A percentile compares a stretch with the other conserved stretches of the same genome.
Evolutionary conservation across 2,113 vertebrate genomes (phyloP).

Genomic region (Callipepla squamata): DNA sequence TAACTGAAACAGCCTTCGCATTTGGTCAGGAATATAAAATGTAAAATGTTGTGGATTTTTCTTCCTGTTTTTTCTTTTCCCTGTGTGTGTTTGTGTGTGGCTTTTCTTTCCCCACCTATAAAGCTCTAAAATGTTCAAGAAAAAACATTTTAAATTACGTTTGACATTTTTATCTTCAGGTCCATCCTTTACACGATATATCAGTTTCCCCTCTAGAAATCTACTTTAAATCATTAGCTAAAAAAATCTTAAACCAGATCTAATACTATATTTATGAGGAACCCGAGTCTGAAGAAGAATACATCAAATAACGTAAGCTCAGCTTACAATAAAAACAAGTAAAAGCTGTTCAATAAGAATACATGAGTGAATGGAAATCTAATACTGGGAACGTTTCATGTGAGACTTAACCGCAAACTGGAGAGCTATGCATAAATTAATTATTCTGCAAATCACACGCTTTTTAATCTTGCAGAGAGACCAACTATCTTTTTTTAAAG

Average conservation of each 20-base stretch:
- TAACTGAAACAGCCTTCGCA: neutral
- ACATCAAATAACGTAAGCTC: neutral
- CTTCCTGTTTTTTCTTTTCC: too few species aligned
- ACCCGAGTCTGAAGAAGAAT: neutral
- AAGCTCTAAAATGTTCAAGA: neutral
- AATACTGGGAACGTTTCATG: neutral
- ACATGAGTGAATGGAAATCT: neutral
- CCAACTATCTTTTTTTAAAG: neutral
- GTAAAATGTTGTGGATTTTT: neutral
- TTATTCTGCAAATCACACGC: neutral
- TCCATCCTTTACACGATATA: neutral
- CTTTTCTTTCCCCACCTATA: neutral
- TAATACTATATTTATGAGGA: neutral
- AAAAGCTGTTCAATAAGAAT: slow-evolving; percentile 3
- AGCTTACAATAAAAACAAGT: slow-evolving; percentile 14
- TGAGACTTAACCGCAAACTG: slow-evolving; percentile 24
- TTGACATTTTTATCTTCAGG: neutral
- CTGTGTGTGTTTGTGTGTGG: neutral
- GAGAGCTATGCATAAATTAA: neutral
- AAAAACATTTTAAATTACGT: neutral
- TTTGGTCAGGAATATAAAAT: neutral
- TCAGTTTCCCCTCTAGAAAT: neutral
- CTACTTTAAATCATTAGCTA: neutral
- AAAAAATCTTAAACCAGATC: neutral
- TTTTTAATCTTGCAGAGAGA: slow-evolving; percentile 38